These are phyloP conservation scores for Laspeyria flexula DNA, from an alignment of 2,888 invertebrate species.

Conservation along the genomic window DNA sequence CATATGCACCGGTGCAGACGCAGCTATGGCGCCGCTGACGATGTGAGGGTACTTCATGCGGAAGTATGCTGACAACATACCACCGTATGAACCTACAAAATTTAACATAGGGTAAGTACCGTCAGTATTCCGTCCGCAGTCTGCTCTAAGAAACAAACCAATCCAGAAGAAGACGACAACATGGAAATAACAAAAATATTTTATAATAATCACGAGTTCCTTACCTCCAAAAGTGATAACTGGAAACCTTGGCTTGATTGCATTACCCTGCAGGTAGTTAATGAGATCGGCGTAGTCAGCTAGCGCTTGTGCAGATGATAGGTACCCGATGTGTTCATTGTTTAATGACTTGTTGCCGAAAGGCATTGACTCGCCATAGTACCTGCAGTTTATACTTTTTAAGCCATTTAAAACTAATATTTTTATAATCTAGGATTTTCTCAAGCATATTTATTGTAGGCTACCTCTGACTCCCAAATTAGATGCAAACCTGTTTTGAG, in stretches of 20 bases:
- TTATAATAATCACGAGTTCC: too few relatives aligned
- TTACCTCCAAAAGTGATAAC: constrained; percentile 93
- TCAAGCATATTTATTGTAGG: too few relatives aligned
- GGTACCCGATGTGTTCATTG: constrained; percentile 90
- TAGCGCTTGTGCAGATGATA: constrained; percentile 96
- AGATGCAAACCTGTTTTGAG: too few relatives aligned
- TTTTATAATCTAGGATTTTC: too few relatives aligned
- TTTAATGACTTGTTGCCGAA: constrained; percentile 92
- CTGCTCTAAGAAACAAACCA: too few relatives aligned
- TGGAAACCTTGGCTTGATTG: constrained; percentile 84
- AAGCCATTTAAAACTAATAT: neutral
- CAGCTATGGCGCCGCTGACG: constrained; percentile 95
- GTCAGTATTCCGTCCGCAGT: too few relatives aligned
- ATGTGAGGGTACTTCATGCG: constrained; percentile 97
- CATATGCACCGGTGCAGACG: constrained; percentile 96
- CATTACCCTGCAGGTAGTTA: constrained; percentile 85
- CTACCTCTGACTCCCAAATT: too few relatives aligned
- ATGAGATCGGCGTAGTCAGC: constrained; percentile 96
- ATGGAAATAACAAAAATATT: too few relatives aligned
- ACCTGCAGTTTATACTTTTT: constrained; percentile 72
- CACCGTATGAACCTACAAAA: constrained; percentile 95
- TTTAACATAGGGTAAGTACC: neutral
- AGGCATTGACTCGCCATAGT: constrained; percentile 96
- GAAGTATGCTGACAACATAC: constrained; percentile 98
- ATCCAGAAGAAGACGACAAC: too few relatives aligned